Evolutionary conservation across 2,113 vertebrate species (phyloP), one percentile per base, ranked within the genome.

Genomic region (Melozone crissalis): DNA sequence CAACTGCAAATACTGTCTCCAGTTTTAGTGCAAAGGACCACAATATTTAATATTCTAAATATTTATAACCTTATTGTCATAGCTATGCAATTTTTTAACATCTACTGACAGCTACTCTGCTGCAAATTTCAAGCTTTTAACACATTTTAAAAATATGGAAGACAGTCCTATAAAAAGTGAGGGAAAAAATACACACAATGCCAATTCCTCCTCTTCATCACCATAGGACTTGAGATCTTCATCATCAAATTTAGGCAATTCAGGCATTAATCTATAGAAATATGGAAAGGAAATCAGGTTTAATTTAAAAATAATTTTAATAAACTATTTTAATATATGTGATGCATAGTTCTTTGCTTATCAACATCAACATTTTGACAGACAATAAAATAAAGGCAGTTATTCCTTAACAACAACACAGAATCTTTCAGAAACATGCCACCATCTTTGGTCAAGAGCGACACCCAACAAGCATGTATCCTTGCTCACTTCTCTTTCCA

Each of bases 151-250:
- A 77, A 81, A 73, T 17, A 90, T 0, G 4, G 11, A 87, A 74
- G 75, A 43, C 1, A 37, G 11, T 39, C 2, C 3, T 66, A 9
- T 77, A 89, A 73, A 80, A 84, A 72, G 10, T 19, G 17, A 84
- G 15, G 46, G 67, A 49, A 73, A 85, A 78, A 91, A 90, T 68
- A 97, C 99, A 98, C 94, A 99, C 99, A 99, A 96, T 80, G 98
- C 98, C 11, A 97, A 98, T 90, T 99, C 99, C 81, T 99, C 99
- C 73, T 98, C 97, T 88, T 99, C 99, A 2, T 99, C 99, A 74
- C 98, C 98, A 3, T 98, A 98, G 43, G 98, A 99, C 93, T 95
- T 98, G 68, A 99, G 98, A 96, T 98, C 98, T 93, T 99, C 99
- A 2, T 98, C 97, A 94, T 99, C 99, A 96, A 98, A 99, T 47